Conservation (phyloP, 2,888 invertebrate genomes). For the Apodemia mormo region DNA sequence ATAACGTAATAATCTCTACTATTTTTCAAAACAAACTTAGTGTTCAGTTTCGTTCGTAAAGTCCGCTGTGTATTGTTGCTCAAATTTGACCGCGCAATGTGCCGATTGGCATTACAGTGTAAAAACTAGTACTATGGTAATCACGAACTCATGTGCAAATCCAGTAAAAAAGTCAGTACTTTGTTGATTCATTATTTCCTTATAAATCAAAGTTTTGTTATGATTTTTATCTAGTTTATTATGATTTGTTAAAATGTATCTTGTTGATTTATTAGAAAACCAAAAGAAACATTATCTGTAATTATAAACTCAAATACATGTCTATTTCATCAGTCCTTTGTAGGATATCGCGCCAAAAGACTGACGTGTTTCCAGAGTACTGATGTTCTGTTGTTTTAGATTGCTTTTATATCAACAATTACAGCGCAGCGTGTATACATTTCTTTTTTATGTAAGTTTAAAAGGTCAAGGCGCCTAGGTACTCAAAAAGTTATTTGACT, state of each 20-base stretch:
- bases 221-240: constrained; percentile 31
- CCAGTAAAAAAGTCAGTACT: constrained; percentile 27
- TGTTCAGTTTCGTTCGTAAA: too few species aligned
- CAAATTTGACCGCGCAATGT: not conserved
- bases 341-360: constrained; percentile 30
- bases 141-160: constrained; percentile 13
- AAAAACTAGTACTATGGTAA: not conserved
- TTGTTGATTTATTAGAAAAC: constrained; percentile 29
- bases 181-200: constrained; percentile 38
- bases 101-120: constrained; percentile 9
- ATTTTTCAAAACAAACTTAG: too few species aligned
- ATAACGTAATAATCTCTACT: too few species aligned
- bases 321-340: constrained; percentile 39
- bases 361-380: constrained; percentile 32
- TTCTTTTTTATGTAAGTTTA: too few species aligned
- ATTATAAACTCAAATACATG: constrained; percentile 38
- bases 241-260: constrained; percentile 37
- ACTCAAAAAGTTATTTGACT: too few species aligned
- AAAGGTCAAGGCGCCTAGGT: too few species aligned
- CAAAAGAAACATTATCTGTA: constrained; percentile 31
- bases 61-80: too few species aligned
- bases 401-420: constrained; percentile 25
- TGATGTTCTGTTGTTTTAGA: constrained; percentile 34
- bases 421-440: not conserved
- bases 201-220: constrained; percentile 34